Evolutionary conservation across 2,797 vertebrate species (phyloP).

Genomic region (Muscicapa comitata): DNA sequence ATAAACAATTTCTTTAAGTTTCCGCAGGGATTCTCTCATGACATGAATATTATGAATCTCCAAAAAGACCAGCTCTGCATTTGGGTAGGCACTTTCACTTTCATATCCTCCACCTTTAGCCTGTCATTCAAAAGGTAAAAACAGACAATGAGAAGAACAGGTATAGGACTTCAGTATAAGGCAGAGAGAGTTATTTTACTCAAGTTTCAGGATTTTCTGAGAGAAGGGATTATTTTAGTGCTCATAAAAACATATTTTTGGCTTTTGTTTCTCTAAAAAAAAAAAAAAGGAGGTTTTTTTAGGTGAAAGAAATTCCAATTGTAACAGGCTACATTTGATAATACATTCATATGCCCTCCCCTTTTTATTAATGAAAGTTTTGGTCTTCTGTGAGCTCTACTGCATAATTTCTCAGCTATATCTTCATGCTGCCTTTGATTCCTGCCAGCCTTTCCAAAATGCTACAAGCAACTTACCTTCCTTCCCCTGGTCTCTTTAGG

Average conservation of each 20-base stretch:
- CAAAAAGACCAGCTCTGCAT: constrained; percentile 89
- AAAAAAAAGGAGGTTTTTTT: background rate
- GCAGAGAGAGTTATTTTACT: background rate
- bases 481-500: background rate
- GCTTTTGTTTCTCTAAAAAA: background rate
- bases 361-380: background rate
- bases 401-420: background rate
- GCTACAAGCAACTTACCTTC: background rate
- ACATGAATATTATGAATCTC: constrained; percentile 97
- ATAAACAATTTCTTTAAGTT: constrained; percentile 91
- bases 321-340: background rate
- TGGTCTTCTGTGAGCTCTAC: background rate
- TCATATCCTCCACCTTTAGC: constrained; percentile 94
- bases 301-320: background rate
- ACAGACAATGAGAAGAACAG: background rate
- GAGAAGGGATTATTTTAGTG: background rate
- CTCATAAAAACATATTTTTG: background rate
- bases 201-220: background rate
- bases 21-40: constrained; percentile 93
- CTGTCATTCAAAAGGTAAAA: constrained; percentile 67
- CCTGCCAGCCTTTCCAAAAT: background rate
- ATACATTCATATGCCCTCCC: background rate
- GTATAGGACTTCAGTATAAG: background rate
- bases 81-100: constrained; percentile 89
- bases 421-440: background rate